Base-by-base conservation (phyloP, 2,113 vertebrate genomes). In the Aleadryas rufinucha region DNA sequence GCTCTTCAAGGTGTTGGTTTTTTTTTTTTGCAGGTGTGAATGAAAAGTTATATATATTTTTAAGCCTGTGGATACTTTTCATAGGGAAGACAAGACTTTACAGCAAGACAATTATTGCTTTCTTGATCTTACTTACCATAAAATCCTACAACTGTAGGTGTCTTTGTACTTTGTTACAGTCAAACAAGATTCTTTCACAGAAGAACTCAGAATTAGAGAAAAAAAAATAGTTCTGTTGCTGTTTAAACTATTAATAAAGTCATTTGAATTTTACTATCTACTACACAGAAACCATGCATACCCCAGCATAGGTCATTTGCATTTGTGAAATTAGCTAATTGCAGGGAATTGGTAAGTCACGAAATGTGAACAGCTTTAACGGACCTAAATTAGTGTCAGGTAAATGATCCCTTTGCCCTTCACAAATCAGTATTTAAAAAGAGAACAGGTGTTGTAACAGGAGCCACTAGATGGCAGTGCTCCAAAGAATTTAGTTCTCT, bases 391-490 rank as follows among this genome's bases (percentile, higher is more conserved):
- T 74, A 93, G 31, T 27, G 52, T 63, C 88, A 59, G 54, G 49
- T 69, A 39, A 86, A 94, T 57, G 56, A 94, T 49, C 84, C 53
- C 57, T 96, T 61, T 37, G 31, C 96, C 91, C 53, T 95, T 86
- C 78, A 18, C 35, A 37, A 37, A 45, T 5, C 31, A 23, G 64
- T 28, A 89, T 81, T 71, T 68, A 57, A 95, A 91, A 84, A 44
- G 80, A 93, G 86, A 72, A 17, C 16, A 6, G 24, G 54, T 33
- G 26, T 0, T 11, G 21, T 3, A 63, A 26, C 19, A 31, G 20
- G 1, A 57, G 35, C 93, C 96, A 89, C 92, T 93, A 97, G 96
- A 92, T 96, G 95, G 92, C 95, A 96, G 76, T 70, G 82, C 95
- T 89, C 85, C 90, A 96, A 95, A 92, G 63, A 93, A 44, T 75